These are phyloP conservation scores for Machimus atricapillus DNA, from an alignment of 2,888 invertebrate genomes.

Conservation along the genomic window DNA sequence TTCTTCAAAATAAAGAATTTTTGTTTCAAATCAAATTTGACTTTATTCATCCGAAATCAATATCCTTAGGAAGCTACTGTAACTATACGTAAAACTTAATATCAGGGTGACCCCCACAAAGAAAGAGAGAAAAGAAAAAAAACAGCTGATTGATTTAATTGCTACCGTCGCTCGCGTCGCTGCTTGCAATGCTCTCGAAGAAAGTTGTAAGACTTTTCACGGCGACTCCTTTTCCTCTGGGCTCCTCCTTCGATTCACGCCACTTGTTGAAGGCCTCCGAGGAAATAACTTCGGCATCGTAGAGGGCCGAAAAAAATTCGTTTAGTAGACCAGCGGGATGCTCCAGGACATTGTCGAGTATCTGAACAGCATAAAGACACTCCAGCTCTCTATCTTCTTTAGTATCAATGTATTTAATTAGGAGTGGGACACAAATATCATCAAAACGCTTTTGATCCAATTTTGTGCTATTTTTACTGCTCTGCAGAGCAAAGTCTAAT, in stretches of 20 bases:
- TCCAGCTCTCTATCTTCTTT: constrained; percentile 76
- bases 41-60: constrained; percentile 2
- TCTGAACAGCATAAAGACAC: constrained; percentile 84
- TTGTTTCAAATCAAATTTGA: not conserved
- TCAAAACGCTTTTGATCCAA: constrained; percentile 55
- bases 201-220: constrained; percentile 59
- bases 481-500: constrained; percentile 64
- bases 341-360: constrained; percentile 76
- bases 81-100: not conserved
- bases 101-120: not conserved
- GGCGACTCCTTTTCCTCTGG: constrained; percentile 77
- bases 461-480: constrained; percentile 53
- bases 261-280: constrained; percentile 83
- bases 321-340: constrained; percentile 79
- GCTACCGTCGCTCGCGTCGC: constrained; percentile 55
- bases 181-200: constrained; percentile 54
- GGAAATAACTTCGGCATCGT: constrained; percentile 80
- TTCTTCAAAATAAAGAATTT: too few species aligned
- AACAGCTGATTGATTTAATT: constrained; percentile 39
- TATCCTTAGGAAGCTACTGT: not conserved
- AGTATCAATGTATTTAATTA: constrained; percentile 67
- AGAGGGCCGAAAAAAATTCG: constrained; percentile 78
- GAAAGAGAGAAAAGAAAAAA: not conserved
- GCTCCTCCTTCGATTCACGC: constrained; percentile 73
- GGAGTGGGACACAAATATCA: constrained; percentile 57